A percentile compares a stretch with the other conserved stretches of the same genome.
phyloP scores from a whole-genome alignment of 2,888 invertebrate species.

The Lasioglossum calceatum region DNA sequence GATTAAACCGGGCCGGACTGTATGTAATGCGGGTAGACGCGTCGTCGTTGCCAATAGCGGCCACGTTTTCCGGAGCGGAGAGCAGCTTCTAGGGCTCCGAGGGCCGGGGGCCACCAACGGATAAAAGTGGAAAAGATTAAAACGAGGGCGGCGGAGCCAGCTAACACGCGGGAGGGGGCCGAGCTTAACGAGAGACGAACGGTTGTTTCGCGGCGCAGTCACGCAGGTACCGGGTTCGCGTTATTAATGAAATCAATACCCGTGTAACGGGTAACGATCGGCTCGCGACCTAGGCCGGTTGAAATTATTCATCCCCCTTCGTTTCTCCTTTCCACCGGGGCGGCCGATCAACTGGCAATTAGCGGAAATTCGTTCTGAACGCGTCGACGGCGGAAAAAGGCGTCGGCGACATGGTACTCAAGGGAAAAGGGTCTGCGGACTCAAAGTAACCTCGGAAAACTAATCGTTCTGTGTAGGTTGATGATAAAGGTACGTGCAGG shows the following conservation, averaged over 20 bases:
- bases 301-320: conserved; percentile 49
- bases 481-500: too few relatives aligned
- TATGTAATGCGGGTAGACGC: conserved; percentile 65
- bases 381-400: not conserved
- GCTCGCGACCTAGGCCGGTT: conserved; percentile 45
- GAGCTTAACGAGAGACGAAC: conserved; percentile 67
- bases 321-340: not conserved
- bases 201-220: conserved; percentile 54
- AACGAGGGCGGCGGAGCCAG: conserved; percentile 17
- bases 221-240: conserved; percentile 45
- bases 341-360: conserved; percentile 42
- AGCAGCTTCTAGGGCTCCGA: not conserved
- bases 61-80: conserved; percentile 25
- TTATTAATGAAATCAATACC: conserved; percentile 70
- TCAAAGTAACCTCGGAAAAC: not conserved
- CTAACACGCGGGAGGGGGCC: not conserved
- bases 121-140: conserved; percentile 63
- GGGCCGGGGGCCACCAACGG: conserved; percentile 11
- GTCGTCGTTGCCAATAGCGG: conserved; percentile 62
- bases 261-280: conserved; percentile 64
- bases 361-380: conserved; percentile 40
- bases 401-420: not conserved
- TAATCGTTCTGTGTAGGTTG: too few relatives aligned
- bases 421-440: not conserved
- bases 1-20: conserved; percentile 62